Conservation (phyloP, 2,888 invertebrate species). For the Lithophane semibrunnea region DNA sequence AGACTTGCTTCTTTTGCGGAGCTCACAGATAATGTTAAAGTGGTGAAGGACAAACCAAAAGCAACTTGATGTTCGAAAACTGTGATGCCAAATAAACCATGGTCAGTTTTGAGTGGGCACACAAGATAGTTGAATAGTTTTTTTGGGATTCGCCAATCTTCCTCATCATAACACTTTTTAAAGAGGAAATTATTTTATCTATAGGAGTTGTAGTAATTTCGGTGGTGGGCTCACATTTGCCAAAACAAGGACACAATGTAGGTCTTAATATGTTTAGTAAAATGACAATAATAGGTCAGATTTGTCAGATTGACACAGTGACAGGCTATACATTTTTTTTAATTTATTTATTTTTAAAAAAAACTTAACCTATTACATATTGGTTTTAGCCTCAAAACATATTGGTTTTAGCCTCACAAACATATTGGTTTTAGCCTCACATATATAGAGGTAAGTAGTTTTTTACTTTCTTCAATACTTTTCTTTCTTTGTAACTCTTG, state of each 20-base stretch:
- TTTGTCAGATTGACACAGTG: neutral
- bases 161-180: too few relatives aligned
- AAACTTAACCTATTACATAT: too few relatives aligned
- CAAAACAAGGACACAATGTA: neutral
- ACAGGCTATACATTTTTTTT: neutral
- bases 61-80: neutral
- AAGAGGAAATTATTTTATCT: neutral
- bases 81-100: neutral
- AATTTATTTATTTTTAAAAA: too few relatives aligned
- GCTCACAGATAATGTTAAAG: neutral
- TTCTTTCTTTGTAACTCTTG: constrained; percentile 1
- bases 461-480: constrained; percentile 23
- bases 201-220: neutral
- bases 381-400: too few relatives aligned
- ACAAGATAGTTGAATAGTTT: neutral
- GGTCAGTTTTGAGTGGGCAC: neutral
- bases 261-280: neutral
- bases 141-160: neutral
- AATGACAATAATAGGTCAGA: too few relatives aligned
- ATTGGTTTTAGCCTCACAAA: too few relatives aligned
- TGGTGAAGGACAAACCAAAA: too few relatives aligned
- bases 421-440: too few relatives aligned
- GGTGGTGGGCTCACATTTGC: neutral
- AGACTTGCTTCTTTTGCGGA: neutral
- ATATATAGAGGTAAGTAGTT: neutral